phyloP scores from a whole-genome alignment of 2,888 invertebrate genomes.

The Tinea semifulvella region DNA sequence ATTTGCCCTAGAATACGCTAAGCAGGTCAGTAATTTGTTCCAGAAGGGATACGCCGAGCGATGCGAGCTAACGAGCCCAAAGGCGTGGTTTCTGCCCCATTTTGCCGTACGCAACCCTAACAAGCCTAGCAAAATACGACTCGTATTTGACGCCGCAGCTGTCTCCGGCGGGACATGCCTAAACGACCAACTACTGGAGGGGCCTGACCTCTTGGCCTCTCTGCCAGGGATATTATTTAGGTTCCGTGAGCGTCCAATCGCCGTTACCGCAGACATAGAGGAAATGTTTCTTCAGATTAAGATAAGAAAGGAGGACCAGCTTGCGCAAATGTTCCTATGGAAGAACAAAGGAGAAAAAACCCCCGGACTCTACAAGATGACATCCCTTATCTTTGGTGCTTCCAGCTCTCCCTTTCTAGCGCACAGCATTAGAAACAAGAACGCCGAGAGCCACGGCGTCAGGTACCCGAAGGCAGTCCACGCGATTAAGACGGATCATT shows the following conservation, averaged over 20 bases:
- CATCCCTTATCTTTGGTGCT: no score
- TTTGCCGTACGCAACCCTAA: constrained; percentile 16
- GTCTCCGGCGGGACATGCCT: constrained; percentile 6
- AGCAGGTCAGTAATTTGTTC: constrained; percentile 4
- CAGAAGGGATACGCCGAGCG: not conserved
- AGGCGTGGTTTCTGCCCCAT: constrained; percentile 10
- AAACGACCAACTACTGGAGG: constrained; percentile 16
- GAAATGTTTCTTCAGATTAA: constrained; percentile 22
- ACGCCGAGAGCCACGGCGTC: no score
- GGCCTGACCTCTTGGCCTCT: constrained; percentile 21
- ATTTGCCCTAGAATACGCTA: constrained; percentile 4
- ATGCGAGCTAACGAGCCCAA: not conserved
- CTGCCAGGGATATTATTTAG: constrained; percentile 21
- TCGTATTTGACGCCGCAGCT: constrained; percentile 15
- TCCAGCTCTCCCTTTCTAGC: no score
- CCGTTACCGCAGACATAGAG: constrained; percentile 21
- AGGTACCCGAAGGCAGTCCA: no score
- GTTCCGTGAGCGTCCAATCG: constrained; percentile 19
- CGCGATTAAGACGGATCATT: no score
- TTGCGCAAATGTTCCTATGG: constrained; percentile 17
- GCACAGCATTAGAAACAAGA: no score
- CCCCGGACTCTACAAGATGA: no score
- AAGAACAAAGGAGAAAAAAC: no score
- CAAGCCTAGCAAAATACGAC: constrained; percentile 15
- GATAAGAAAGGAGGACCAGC: constrained; percentile 17